A percentile compares a stretch with the other conserved stretches of the same genome.
Evolutionary conservation across 2,113 vertebrate species (phyloP).

Genomic region (Chascanopsetta lugubris): DNA sequence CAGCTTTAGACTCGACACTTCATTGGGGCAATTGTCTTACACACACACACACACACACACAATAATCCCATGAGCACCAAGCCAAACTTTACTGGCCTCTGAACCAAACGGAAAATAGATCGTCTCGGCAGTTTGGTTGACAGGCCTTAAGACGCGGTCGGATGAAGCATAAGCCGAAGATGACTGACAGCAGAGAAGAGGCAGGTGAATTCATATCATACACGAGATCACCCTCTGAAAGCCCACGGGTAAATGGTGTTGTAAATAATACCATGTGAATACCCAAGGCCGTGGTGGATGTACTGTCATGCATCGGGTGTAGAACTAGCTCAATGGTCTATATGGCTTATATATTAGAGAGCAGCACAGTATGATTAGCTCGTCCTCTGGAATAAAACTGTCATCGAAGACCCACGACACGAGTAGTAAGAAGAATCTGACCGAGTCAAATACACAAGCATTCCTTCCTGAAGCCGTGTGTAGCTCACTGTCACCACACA

Average conservation of each 20-base stretch:
- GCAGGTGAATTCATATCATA: conserved; percentile 38
- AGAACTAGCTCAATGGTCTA: conserved; percentile 58
- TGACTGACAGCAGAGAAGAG: conserved; percentile 61
- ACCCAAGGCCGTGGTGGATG: conserved; percentile 47
- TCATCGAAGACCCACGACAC: conserved; percentile 38
- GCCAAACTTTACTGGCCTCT: conserved; percentile 42
- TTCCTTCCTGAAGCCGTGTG: conserved; percentile 31
- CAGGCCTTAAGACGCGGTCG: conserved; percentile 43
- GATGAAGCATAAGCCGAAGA: conserved; percentile 61
- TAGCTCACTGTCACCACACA: conserved; percentile 18
- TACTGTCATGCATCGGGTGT: conserved; percentile 46
- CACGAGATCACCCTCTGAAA: conserved; percentile 47
- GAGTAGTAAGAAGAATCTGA: conserved; percentile 28
- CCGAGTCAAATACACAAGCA: conserved; percentile 37
- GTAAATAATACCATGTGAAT: conserved; percentile 42
- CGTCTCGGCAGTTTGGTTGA: conserved; percentile 45
- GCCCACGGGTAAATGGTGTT: conserved; percentile 47
- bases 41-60: conserved; percentile 16
- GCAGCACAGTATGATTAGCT: conserved; percentile 59
- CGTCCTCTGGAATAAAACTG: conserved; percentile 50
- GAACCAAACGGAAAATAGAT: conserved; percentile 27
- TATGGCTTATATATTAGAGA: conserved; percentile 77
- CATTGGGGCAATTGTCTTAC: conserved; percentile 31
- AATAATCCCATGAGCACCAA: conserved; percentile 44
- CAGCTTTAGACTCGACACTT: conserved; percentile 1